Conservation (phyloP, 2,888 invertebrate genomes). For the Campoplex nolae region DNA sequence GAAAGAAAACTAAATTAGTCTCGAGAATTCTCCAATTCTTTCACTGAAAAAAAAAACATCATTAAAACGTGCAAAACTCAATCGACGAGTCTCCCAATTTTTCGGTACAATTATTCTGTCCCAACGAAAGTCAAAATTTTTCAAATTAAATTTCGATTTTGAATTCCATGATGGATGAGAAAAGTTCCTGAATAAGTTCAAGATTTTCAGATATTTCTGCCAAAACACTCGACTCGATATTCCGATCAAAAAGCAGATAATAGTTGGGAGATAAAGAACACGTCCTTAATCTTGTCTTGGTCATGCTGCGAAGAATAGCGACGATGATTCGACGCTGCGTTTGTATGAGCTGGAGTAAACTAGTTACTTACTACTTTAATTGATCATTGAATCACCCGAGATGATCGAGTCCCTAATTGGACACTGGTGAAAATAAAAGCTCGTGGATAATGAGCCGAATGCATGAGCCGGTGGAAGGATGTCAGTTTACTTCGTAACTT, state of each 20-base stretch:
- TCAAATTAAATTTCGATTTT: background rate
- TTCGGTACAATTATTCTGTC: background rate
- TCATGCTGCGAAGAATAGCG: background rate
- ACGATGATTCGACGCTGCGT: background rate
- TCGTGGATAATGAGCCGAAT: background rate
- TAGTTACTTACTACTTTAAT: too few species aligned
- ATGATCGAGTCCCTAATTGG: background rate
- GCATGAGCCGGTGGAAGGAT: background rate
- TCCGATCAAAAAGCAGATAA: background rate
- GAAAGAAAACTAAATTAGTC: background rate
- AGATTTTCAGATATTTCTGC: background rate
- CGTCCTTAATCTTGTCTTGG: background rate
- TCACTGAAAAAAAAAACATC: background rate
- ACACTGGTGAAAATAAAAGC: background rate
- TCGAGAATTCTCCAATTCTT: background rate
- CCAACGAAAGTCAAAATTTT: background rate
- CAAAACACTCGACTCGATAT: background rate
- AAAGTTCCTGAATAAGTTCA: background rate
- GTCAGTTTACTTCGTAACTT: conserved; percentile 1
- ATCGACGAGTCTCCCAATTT: background rate
- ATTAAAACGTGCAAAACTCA: too few species aligned
- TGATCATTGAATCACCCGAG: background rate
- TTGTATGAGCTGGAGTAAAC: background rate
- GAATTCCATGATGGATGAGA: background rate
- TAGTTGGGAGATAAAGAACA: background rate